Evolutionary conservation across 23 tunicate genomes (phyloP).

Genomic region (Ascidia mentula): DNA sequence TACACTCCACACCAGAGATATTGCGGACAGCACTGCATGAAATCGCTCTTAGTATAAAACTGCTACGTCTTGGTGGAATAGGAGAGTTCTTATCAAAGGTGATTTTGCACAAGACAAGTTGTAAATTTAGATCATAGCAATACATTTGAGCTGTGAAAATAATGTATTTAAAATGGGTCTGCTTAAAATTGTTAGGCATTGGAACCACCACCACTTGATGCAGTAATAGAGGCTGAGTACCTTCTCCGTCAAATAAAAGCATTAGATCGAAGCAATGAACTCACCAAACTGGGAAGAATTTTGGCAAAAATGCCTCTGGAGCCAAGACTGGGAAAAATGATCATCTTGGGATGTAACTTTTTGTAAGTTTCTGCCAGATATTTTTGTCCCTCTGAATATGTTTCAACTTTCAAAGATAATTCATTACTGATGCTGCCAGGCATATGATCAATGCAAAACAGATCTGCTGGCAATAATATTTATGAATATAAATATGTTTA

Average conservation of each 20-base stretch:
- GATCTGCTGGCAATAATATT: too few species aligned
- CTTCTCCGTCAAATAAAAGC: conserved; percentile 76
- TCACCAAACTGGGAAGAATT: conserved; percentile 85
- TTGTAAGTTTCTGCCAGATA: too few species aligned
- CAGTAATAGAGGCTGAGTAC: conserved; percentile 91
- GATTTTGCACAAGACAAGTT: background rate
- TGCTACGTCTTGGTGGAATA: conserved; percentile 75
- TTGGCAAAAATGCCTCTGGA: conserved; percentile 88
- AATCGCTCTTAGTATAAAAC: conserved; percentile 87
- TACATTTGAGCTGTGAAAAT: too few species aligned
- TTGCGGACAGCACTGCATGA: conserved; percentile 90
- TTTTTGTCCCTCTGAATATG: too few species aligned
- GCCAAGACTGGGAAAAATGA: conserved; percentile 90
- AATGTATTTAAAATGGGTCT: too few species aligned
- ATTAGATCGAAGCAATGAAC: conserved; percentile 85
- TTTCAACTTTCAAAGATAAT: too few species aligned
- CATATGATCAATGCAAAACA: too few species aligned
- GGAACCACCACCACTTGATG: conserved; percentile 93
- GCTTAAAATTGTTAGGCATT: conserved; percentile 53
- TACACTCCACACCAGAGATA: conserved; percentile 81
- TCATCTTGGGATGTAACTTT: conserved; percentile 80
- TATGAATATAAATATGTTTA: too few species aligned
- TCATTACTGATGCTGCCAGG: too few species aligned
- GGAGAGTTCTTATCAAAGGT: conserved; percentile 91
- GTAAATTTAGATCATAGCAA: background rate